These are phyloP conservation scores for Bombyx mandarina DNA, from an alignment of 1,140 invertebrate genomes.

Conservation along the genomic window DNA sequence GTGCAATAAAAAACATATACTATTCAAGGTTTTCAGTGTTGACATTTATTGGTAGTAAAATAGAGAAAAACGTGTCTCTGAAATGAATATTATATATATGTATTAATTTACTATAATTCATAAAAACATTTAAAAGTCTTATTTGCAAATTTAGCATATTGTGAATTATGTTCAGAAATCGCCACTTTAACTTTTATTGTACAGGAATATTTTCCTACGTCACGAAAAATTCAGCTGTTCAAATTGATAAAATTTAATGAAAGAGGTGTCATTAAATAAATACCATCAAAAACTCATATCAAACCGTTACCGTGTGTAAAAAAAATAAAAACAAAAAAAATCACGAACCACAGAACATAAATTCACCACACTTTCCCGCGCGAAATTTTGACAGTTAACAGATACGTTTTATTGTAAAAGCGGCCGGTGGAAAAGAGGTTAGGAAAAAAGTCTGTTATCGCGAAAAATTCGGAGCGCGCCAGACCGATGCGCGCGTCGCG, in stretches of 20 bases:
- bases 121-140: no score
- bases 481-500: constrained; percentile 50
- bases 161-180: no score
- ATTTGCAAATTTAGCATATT: no score
- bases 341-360: no score
- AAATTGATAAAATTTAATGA: constrained; percentile 23
- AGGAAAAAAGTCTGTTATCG: constrained; percentile 29
- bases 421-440: constrained; percentile 9
- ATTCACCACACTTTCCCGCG: constrained; percentile 1
- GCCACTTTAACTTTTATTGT: no score
- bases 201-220: background rate
- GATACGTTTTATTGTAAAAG: constrained; percentile 21
- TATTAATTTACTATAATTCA: no score
- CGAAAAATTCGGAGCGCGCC: constrained; percentile 42
- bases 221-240: constrained; percentile 28
- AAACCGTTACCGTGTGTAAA: background rate
- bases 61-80: no score
- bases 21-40: no score
- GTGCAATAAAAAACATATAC: no score
- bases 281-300: constrained; percentile 12
- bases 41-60: no score
- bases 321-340: no score
- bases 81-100: no score
- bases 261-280: constrained; percentile 11
- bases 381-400: constrained; percentile 12